Percentiles rank a stretch among this genome's conserved stretches.
Conservation (phyloP, 2,888 invertebrate species). For the Dinocampus coccinellae region DNA sequence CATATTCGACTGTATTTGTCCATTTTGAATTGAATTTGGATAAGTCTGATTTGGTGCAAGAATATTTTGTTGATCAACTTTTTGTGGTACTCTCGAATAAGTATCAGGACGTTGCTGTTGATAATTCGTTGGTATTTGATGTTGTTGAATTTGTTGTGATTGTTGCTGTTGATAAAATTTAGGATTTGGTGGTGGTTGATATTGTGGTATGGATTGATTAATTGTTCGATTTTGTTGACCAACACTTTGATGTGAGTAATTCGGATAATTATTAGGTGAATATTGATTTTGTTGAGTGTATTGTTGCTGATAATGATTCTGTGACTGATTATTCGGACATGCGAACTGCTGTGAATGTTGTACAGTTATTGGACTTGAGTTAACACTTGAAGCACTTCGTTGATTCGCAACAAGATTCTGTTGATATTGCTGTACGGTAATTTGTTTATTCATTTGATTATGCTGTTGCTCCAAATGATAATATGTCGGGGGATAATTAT, state of each 20-base stretch:
- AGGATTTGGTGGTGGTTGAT: constrained; percentile 68
- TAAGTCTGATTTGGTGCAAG: constrained; percentile 61
- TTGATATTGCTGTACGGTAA: constrained; percentile 67
- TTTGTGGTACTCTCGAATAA: constrained; percentile 68
- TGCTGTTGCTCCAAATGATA: constrained; percentile 66
- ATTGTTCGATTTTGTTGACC: constrained; percentile 50
- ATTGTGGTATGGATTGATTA: constrained; percentile 65
- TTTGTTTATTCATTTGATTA: constrained; percentile 66
- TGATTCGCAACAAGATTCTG: constrained; percentile 54
- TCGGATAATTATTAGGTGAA: constrained; percentile 53
- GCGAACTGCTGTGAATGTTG: constrained; percentile 59
- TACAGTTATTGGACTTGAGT: constrained; percentile 64
- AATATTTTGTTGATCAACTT: constrained; percentile 65
- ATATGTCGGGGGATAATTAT: constrained; percentile 56
- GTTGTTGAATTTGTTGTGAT: constrained; percentile 43
- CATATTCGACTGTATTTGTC: constrained; percentile 62
- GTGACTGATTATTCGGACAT: constrained; percentile 57
- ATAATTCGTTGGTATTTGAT: constrained; percentile 50
- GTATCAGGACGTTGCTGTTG: constrained; percentile 51
- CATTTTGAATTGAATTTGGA: constrained; percentile 61
- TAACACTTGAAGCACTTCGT: constrained; percentile 55
- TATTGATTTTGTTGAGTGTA: constrained; percentile 53
- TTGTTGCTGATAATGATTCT: constrained; percentile 58
- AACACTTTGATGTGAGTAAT: constrained; percentile 57
- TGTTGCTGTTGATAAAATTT: constrained; percentile 57